Conservation (phyloP, 1,140 invertebrate genomes). For the Drosophila sucinea region DNA sequence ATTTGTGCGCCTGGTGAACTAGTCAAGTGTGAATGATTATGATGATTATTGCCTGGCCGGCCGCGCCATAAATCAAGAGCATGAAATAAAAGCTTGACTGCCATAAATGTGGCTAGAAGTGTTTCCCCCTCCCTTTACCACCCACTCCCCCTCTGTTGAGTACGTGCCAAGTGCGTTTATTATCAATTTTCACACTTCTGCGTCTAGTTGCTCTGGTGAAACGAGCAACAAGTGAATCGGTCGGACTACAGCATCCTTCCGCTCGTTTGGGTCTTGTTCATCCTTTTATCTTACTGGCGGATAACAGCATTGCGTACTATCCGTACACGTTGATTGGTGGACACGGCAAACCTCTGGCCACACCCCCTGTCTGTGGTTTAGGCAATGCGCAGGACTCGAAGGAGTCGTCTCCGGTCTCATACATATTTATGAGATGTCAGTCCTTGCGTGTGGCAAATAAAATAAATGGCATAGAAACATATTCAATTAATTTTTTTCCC, state of each 20-base stretch:
- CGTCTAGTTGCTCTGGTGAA: not conserved
- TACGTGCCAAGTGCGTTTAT: constrained; percentile 71
- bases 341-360: constrained; percentile 5
- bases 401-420: constrained; percentile 9
- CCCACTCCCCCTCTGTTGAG: constrained; percentile 25
- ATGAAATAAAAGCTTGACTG: constrained; percentile 53
- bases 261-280: constrained; percentile 14
- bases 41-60: constrained; percentile 17
- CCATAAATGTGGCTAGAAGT: constrained; percentile 59
- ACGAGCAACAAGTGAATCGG: constrained; percentile 65
- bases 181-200: constrained; percentile 68
- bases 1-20: not conserved
- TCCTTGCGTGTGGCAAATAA: constrained; percentile 30
- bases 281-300: constrained; percentile 59
- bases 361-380: constrained; percentile 29
- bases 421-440: constrained; percentile 25
- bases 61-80: constrained; percentile 52
- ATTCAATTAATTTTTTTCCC: constrained; percentile 59
- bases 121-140: constrained; percentile 8
- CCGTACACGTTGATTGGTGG: constrained; percentile 55
- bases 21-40: constrained; percentile 34
- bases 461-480: constrained; percentile 47
- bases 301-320: constrained; percentile 69
- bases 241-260: constrained; percentile 49
- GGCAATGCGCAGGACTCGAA: constrained; percentile 61